Percentiles rank a stretch among this genome's conserved stretches.
phyloP scores from a whole-genome alignment of 2,797 vertebrate genomes.

The Clamator glandarius region DNA sequence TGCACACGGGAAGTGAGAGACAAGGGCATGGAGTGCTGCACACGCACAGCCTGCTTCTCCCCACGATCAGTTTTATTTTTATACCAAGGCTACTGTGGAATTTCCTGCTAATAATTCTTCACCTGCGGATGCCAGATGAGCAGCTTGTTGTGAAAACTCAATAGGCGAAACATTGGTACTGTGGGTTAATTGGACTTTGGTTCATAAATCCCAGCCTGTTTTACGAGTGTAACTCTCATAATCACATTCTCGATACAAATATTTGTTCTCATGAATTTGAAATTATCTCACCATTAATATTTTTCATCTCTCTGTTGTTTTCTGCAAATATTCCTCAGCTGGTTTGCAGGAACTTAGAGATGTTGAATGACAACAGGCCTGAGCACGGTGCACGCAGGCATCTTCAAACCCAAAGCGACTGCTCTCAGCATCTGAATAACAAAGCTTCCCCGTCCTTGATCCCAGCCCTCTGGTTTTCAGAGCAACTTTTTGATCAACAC shows the following conservation, averaged over 20 bases:
- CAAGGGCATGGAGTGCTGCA: background rate
- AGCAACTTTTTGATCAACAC: background rate
- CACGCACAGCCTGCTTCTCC: background rate
- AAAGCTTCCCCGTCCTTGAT: background rate
- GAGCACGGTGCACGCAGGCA: background rate
- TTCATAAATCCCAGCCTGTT: background rate
- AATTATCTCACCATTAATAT: background rate
- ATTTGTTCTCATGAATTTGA: background rate
- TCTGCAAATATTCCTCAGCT: background rate
- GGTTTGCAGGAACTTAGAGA: background rate
- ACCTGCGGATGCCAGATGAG: background rate
- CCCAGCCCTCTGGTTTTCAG: background rate
- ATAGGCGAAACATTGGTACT: background rate
- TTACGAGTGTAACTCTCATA: fast-evolving
- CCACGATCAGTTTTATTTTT: background rate
- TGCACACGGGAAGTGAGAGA: background rate
- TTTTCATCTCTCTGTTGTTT: background rate
- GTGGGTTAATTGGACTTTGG: background rate
- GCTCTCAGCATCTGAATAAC: background rate
- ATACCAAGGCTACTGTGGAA: background rate
- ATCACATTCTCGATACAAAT: background rate
- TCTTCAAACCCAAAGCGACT: background rate
- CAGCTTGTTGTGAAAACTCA: background rate
- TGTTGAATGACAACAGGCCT: background rate
- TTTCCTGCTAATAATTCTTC: background rate